Percentiles rank a stretch among this genome's conserved stretches.
These are phyloP conservation scores for Desmodus rotundus DNA, from an alignment of 2,113 vertebrate species.

Conservation along the genomic window DNA sequence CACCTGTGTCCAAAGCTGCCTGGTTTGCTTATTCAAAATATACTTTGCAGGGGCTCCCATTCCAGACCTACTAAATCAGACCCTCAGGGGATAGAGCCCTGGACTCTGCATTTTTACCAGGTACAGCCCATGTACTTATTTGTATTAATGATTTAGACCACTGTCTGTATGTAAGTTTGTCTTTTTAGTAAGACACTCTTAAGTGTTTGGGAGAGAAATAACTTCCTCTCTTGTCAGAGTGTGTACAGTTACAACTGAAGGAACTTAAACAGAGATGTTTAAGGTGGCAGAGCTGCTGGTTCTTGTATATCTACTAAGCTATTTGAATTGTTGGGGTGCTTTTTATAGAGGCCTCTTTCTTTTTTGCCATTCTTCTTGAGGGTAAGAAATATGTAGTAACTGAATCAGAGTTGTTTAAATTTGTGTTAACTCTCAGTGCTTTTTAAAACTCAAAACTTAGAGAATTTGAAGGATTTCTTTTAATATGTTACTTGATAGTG, in stretches of 20 bases:
- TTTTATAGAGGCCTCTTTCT: background rate
- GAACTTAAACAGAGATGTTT: background rate
- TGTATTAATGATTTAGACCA: slow-evolving; percentile 5
- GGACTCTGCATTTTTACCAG: slow-evolving; percentile 7
- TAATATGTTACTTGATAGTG: background rate
- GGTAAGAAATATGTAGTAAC: background rate
- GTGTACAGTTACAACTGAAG: background rate
- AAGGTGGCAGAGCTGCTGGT: background rate
- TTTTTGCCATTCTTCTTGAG: background rate
- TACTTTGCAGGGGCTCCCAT: background rate
- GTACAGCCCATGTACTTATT: background rate
- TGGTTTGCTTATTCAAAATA: slow-evolving; percentile 1
- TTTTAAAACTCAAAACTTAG: slow-evolving; percentile 20
- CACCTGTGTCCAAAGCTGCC: background rate
- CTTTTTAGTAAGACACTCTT: background rate
- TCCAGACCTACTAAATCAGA: background rate
- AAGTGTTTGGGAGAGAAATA: slow-evolving; percentile 22
- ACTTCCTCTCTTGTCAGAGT: background rate
- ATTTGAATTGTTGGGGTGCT: background rate
- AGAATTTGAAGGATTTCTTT: slow-evolving; percentile 34
- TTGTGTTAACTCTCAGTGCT: background rate
- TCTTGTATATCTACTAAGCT: background rate
- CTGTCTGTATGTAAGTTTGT: background rate
- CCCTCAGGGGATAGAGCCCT: background rate
- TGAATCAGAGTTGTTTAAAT: background rate